Base-by-base conservation (phyloP, 2,888 invertebrate genomes). In the Thymelicus acteon region DNA sequence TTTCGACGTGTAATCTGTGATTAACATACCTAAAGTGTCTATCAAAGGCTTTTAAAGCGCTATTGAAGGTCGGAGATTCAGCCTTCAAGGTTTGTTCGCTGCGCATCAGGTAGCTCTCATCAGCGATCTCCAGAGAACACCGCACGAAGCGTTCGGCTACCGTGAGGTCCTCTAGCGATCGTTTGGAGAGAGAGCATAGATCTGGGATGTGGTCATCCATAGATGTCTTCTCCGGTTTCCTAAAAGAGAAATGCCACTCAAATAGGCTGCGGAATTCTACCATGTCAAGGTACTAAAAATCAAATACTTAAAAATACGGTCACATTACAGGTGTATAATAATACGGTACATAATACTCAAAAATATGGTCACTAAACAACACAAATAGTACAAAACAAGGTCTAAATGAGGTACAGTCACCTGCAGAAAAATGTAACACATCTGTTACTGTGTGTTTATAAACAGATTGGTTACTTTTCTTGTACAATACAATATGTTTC, bases 111-210 rank as follows among this genome's bases (percentile, higher is more conserved):
- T 83, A 91, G 80, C 80, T 85, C 0, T 87, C 83, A 19, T 87
- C 87, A 0, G 89, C 83, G 10, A 92, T 88, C 54, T 89, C 87
- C 31, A 85, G 75, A 54, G 88, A 83, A 72, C 86, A 84, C 7
- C 88, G 79, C 7, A 93, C 91, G 49, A 93, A 79, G 0, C 84
- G 78, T 63, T 93, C 93, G 0, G 90, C 92, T 0, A 85, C 85
- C 0, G 86, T 87, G 49, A 91, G 78, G 1, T 84, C 87, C 6
- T 84, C 84, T 0, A 87, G 65, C 4, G 77, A 78, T 0, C 86
- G 83, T 52, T 86, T 87, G 0, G 88, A 85, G 0, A 92, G 79
- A 0, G 92, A 92, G 64, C 91, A 92, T 0, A 80, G 81, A 39
- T 89, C 88, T 19, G 85, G 82, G 3, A 82, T 83, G 58, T 89